Evolutionary conservation across 2,113 vertebrate species (phyloP), one percentile per base, ranked within the genome.

Genomic region (Mormyrus iriodes): DNA sequence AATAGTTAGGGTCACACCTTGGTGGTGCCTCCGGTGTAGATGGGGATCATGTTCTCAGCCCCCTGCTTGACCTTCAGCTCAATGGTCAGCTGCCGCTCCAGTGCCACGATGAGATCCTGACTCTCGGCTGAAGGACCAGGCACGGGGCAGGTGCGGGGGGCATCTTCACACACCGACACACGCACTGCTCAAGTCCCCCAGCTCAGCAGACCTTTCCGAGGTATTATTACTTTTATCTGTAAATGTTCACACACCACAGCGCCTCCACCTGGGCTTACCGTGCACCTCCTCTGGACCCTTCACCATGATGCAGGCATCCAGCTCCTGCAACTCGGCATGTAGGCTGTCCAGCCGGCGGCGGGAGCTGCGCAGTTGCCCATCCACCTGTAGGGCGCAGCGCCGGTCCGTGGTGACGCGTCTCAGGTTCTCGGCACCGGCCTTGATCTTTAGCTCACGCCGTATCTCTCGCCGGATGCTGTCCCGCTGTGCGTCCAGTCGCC

Each of bases 11-110:
- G 2, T 15, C 7, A 31, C 89, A 96, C 96, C 95, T 96, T 96
- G 84, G 93, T 93, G 88, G 93, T 93, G 58, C 95, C 95, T 0
- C 95, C 95, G 91, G 95, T 95, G 55, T 96, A 96, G 42, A 95
- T 96, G 89, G 96, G 96, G 91, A 96, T 95, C 96, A 96, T 96
- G 90, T 96, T 97, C 90, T 96, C 96, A 0, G 95, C 96, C 0
- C 96, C 96, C 46, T 96, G 95, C 90, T 96, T 96, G 92, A 97
- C 95, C 91, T 96, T 96, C 90, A 96, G 93, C 92, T 97, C 96
- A 0, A 97, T 97, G 92, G 95, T 95, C 87, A 97, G 92, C 91
- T 96, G 95, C 53, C 96, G 95, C 92, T 97, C 96, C 91, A 97
- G 91, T 0, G 95, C 96, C 0, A 94, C 94, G 27, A 95, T 93